Evolutionary conservation across 2,113 vertebrate genomes (phyloP).

Genomic region (Corvus hawaiiensis): DNA sequence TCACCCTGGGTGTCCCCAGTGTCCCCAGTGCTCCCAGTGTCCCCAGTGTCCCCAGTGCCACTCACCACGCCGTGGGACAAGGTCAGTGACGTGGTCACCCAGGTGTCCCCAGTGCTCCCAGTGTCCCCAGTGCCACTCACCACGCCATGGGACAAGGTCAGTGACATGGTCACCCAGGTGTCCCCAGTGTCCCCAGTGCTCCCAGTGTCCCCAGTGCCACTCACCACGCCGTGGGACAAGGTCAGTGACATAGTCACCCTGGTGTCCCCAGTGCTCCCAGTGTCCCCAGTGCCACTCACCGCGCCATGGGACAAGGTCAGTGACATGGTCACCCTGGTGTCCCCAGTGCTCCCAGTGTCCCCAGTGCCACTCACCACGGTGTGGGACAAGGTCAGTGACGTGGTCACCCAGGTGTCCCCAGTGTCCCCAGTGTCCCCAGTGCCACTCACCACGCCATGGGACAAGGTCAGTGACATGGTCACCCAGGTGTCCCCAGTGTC

Average conservation of each 20-base stretch:
- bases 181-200: no score
- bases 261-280: background rate
- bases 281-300: background rate
- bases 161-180: background rate
- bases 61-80: background rate
- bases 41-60: no score
- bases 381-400: background rate
- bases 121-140: background rate
- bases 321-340: background rate
- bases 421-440: no score
- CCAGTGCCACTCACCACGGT: background rate
- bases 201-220: no score
- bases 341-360: no score
- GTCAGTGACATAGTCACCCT: no score
- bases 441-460: no score
- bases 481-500: no score
- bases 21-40: no score
- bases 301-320: accelerated
- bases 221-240: background rate
- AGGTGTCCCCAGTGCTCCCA: no score
- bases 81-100: background rate
- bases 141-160: accelerated
- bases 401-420: background rate
- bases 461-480: no score
- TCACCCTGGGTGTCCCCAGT: no score